These are phyloP conservation scores for Sturnira hondurensis DNA, from an alignment of 2,113 vertebrate genomes.

Conservation along the genomic window DNA sequence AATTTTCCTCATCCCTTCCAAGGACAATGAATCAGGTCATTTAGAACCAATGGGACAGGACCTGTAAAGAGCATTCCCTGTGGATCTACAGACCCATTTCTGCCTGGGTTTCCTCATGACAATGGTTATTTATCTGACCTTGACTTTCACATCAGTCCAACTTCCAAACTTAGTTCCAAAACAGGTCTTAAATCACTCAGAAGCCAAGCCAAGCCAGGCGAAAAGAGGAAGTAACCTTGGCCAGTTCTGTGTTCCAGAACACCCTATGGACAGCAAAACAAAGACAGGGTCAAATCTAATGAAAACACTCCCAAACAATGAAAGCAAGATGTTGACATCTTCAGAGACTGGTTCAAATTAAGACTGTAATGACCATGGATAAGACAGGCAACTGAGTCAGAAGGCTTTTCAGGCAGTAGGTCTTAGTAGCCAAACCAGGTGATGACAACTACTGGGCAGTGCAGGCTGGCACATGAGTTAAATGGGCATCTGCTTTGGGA, in stretches of 20 bases:
- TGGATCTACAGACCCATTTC: conserved; percentile 5
- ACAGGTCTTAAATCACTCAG: conserved; percentile 55
- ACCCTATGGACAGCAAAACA: conserved; percentile 49
- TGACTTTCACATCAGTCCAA: conserved; percentile 43
- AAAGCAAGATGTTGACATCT: conserved; percentile 19
- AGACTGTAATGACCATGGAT: background rate
- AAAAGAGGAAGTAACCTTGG: conserved; percentile 59
- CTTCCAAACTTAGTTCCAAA: conserved; percentile 53
- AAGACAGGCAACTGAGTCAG: conserved; percentile 30
- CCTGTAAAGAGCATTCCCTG: background rate
- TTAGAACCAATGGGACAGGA: background rate
- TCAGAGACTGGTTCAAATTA: background rate
- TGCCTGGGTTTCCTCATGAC: conserved; percentile 6
- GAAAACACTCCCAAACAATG: conserved; percentile 34
- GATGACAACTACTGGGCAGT: background rate
- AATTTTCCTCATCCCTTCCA: background rate
- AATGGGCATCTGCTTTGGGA: background rate
- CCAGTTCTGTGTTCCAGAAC: conserved; percentile 48
- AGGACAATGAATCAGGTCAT: conserved; percentile 9
- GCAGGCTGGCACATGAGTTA: background rate
- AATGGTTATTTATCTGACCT: conserved; percentile 50
- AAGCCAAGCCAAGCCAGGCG: conserved; percentile 59
- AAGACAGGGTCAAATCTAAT: conserved; percentile 31
- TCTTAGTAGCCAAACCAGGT: background rate
- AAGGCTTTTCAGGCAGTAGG: background rate